Evolutionary conservation across 1,140 invertebrate genomes (phyloP).

Genomic region (Ptiloglossa arizonensis): DNA sequence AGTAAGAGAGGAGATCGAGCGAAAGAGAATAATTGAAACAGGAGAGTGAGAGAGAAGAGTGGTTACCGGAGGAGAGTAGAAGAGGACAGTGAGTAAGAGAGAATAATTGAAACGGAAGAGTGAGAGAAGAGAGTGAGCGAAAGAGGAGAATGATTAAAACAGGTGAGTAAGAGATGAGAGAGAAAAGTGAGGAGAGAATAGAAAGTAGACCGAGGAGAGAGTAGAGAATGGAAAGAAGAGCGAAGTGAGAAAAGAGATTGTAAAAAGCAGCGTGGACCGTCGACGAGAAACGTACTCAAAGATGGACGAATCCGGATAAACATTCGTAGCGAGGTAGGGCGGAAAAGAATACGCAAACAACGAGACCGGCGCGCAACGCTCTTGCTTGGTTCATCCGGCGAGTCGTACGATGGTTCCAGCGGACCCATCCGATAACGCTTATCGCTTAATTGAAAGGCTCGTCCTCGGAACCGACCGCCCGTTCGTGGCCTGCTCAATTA

Average conservation of each 20-base stretch:
- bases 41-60: too few relatives aligned
- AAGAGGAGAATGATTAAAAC: too few relatives aligned
- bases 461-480: conserved; percentile 39
- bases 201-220: too few relatives aligned
- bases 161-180: too few relatives aligned
- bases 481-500: conserved; percentile 61
- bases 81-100: too few relatives aligned
- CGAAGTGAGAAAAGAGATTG: not conserved
- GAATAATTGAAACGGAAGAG: too few relatives aligned
- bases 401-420: conserved; percentile 46
- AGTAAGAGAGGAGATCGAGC: too few relatives aligned
- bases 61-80: too few relatives aligned
- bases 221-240: too few relatives aligned
- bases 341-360: conserved; percentile 51
- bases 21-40: too few relatives aligned
- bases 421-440: conserved; percentile 67
- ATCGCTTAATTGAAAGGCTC: conserved; percentile 73
- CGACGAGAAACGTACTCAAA: conserved; percentile 50
- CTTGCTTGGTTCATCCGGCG: conserved; percentile 33
- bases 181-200: too few relatives aligned
- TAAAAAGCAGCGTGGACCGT: conserved; percentile 46
- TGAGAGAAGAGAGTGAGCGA: too few relatives aligned
- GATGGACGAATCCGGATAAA: conserved; percentile 42
- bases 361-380: conserved; percentile 38
- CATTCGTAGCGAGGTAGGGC: not conserved